These are phyloP conservation scores for Nyctibius grandis DNA, from an alignment of 2,797 vertebrate genomes.

Conservation along the genomic window DNA sequence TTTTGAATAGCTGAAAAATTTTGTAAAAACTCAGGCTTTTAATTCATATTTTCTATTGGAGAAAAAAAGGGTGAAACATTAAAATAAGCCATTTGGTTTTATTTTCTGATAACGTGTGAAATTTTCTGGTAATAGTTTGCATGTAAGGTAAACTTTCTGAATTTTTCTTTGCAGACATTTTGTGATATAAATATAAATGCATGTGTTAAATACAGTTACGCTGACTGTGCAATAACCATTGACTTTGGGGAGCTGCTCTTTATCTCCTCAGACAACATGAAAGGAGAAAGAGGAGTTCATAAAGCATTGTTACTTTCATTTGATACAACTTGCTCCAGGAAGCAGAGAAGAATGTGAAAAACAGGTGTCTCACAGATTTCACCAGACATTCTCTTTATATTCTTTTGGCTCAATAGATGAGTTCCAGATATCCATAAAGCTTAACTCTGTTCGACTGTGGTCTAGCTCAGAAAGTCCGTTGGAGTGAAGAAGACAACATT, in stretches of 20 bases:
- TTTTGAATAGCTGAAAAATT: neutral
- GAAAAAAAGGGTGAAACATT: neutral
- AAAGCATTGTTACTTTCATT: slow-evolving; percentile 49
- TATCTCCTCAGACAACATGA: slow-evolving; percentile 37
- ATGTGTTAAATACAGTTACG: neutral
- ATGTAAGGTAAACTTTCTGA: neutral
- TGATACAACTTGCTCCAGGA: slow-evolving; percentile 48
- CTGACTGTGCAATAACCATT: neutral
- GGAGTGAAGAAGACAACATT: neutral
- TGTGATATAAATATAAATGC: neutral
- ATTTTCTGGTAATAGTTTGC: neutral
- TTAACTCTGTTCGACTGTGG: neutral
- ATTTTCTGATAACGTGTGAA: neutral
- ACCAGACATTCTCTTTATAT: neutral
- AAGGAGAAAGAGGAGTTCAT: slow-evolving; percentile 43
- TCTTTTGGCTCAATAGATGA: neutral
- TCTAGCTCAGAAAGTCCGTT: neutral
- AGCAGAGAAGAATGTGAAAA: slow-evolving; percentile 50
- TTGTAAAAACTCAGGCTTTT: neutral
- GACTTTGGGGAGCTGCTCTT: slow-evolving; percentile 10
- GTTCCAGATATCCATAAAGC: slow-evolving; percentile 17
- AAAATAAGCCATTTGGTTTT: neutral
- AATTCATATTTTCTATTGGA: neutral
- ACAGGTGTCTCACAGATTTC: slow-evolving; percentile 53
- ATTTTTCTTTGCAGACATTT: neutral